Base-by-base conservation (phyloP, 2,888 invertebrate genomes). In the Atethmia centrago region DNA sequence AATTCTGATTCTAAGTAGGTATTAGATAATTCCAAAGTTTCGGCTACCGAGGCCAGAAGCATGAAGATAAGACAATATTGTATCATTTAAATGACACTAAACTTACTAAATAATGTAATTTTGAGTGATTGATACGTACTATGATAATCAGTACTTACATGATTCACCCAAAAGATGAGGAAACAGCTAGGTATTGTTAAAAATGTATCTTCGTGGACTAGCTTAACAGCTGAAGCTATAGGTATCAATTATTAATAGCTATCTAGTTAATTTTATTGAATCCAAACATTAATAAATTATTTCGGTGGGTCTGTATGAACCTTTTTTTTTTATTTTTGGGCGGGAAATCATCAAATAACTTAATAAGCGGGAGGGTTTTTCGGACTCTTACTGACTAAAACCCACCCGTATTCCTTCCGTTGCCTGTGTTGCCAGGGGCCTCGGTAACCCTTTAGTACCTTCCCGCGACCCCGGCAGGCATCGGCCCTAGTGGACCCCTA, bases 51-150 rank as follows among this genome's bases (percentile, higher is more conserved):
- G n/a, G 56, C 53, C 70, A 51, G n/a, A 51, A 59, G 47, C 21
- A 49, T 55, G 8, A 9, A 51, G 56, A 71, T 71, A 77, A 77
- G n/a, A 62, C 25, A 58, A 63, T 49, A 16, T 28, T 16, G 12
- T 49, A 58, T 49, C n/a, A 63, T 73, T 49, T 12, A 42, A 56
- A 25, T 40, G 19, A 14, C n/a, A 59, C 51, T 31, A 3, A 49
- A 61, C 40, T 62, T 55, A 42, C 62, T 49, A 49, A 75, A 67
- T 36, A 25, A 74, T n/a, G n/a, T n/a, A n/a, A n/a, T n/a, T 76
- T 67, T 61, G 21, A 62, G 55, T 62, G 25, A 42, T 21, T 59
- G n/a, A 47, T 76, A 69, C 47, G 21, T 69, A 16, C 40, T 61
- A 65, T 59, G 19, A n/a, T 72, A 73, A 64, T 74, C 19, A 47